Percentiles rank a stretch among this genome's conserved stretches.
phyloP scores from a whole-genome alignment of 1,140 invertebrate genomes.

The Lasaia peninsularis region DNA sequence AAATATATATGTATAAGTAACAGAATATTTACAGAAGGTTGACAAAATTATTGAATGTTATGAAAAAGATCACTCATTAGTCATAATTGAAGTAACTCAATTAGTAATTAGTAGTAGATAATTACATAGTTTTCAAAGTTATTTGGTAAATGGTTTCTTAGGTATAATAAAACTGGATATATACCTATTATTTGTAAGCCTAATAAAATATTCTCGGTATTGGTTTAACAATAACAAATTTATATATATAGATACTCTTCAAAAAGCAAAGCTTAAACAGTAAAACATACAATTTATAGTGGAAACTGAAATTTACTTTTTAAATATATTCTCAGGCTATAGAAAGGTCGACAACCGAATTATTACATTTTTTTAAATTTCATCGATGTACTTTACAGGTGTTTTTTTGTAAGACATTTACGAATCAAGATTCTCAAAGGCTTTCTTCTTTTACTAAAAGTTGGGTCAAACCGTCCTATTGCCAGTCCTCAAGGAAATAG shows the following conservation, averaged over 20 bases:
- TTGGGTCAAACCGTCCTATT: neutral
- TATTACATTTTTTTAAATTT: constrained; percentile 7
- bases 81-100: neutral
- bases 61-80: neutral
- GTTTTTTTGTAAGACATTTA: too few species aligned
- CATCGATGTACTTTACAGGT: neutral
- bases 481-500: neutral
- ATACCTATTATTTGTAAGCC: neutral
- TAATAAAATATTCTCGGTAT: constrained; percentile 43
- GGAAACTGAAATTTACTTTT: constrained; percentile 1
- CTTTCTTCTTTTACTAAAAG: neutral
- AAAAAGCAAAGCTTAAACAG: constrained; percentile 42
- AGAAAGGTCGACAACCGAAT: neutral
- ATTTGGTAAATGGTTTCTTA: neutral
- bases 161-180: neutral
- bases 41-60: neutral
- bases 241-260: constrained; percentile 51
- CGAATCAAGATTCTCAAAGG: neutral
- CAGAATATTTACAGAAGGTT: too few species aligned
- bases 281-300: constrained; percentile 17
- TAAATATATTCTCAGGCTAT: neutral
- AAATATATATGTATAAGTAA: too few species aligned
- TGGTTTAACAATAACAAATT: constrained; percentile 55
- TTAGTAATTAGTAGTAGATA: neutral
- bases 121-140: neutral